These are phyloP conservation scores for Oreochromis grahami DNA, from an alignment of 2,797 vertebrate genomes.

Conservation along the genomic window DNA sequence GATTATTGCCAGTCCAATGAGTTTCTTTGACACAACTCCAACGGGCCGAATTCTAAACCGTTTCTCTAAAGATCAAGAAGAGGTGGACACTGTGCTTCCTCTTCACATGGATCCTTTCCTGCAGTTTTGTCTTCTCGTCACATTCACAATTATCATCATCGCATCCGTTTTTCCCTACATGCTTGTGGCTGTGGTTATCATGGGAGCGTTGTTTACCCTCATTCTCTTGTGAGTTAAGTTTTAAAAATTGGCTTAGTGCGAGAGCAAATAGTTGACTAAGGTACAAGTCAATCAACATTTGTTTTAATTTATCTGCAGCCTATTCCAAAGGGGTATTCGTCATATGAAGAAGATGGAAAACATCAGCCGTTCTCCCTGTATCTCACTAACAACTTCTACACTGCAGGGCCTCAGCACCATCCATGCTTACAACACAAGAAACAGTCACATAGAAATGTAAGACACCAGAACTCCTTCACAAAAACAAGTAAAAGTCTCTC, in stretches of 20 bases:
- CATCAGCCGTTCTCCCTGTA: conserved; percentile 80
- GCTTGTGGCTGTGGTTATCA: conserved; percentile 60
- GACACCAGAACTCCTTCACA: background rate
- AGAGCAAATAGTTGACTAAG: background rate
- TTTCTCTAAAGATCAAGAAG: conserved; percentile 84
- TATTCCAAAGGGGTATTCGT: conserved; percentile 76
- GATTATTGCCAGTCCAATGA: conserved; percentile 80
- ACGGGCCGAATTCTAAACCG: conserved; percentile 83
- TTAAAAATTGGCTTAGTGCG: background rate
- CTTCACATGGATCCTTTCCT: conserved; percentile 79
- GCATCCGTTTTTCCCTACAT: conserved; percentile 73
- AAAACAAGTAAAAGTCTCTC: background rate
- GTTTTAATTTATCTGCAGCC: conserved; percentile 42
- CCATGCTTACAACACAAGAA: conserved; percentile 74
- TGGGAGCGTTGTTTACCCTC: conserved; percentile 51
- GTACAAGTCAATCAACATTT: background rate
- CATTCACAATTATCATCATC: conserved; percentile 66
- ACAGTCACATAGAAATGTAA: conserved; percentile 69
- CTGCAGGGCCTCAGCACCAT: conserved; percentile 80
- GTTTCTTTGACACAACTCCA: conserved; percentile 84
- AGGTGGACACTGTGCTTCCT: conserved; percentile 76
- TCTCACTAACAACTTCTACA: conserved; percentile 77
- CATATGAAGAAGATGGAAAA: conserved; percentile 82
- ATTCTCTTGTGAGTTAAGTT: conserved; percentile 69
- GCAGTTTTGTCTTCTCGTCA: conserved; percentile 70